phyloP scores from a whole-genome alignment of 2,797 vertebrate genomes.

The Todus mexicanus region DNA sequence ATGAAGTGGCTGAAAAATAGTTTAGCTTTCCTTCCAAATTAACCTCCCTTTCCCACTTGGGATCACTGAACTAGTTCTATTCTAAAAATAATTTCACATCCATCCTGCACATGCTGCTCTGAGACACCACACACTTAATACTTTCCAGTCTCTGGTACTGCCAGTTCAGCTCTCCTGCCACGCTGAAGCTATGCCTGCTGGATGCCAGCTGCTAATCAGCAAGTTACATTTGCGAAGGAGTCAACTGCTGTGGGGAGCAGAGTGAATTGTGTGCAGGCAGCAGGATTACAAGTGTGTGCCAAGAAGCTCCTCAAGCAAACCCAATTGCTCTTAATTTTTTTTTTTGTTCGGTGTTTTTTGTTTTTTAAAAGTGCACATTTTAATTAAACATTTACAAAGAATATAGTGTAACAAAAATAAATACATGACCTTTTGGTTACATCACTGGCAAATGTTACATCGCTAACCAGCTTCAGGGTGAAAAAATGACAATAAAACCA shows the following conservation, averaged over 20 bases:
- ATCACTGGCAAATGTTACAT: conserved; percentile 60
- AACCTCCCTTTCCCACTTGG: conserved; percentile 2
- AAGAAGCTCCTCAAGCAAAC: conserved; percentile 57
- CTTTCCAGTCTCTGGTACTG: neutral
- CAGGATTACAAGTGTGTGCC: neutral
- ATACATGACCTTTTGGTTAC: conserved; percentile 69
- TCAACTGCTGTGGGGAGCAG: conserved; percentile 27
- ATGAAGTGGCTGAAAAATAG: conserved; percentile 5
- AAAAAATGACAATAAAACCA: conserved; percentile 40
- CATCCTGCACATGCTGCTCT: neutral
- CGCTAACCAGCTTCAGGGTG: conserved; percentile 44
- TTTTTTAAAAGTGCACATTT: conserved; percentile 72
- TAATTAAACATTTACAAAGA: conserved; percentile 71
- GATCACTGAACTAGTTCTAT: conserved; percentile 40
- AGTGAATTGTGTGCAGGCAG: conserved; percentile 30
- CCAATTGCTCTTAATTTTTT: neutral
- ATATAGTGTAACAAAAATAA: conserved; percentile 73
- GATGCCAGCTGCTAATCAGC: conserved; percentile 30
- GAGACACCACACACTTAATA: neutral
- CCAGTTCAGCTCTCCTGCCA: conserved; percentile 16
- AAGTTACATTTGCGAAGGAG: neutral
- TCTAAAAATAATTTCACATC: conserved; percentile 39
- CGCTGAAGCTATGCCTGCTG: conserved; percentile 16
- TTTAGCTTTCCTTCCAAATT: neutral
- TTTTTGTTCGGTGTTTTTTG: neutral